A percentile compares a stretch with the other conserved stretches of the same genome.
These are phyloP conservation scores for Onychostoma macrolepis DNA, from an alignment of 2,113 vertebrate species.

Conservation along the genomic window DNA sequence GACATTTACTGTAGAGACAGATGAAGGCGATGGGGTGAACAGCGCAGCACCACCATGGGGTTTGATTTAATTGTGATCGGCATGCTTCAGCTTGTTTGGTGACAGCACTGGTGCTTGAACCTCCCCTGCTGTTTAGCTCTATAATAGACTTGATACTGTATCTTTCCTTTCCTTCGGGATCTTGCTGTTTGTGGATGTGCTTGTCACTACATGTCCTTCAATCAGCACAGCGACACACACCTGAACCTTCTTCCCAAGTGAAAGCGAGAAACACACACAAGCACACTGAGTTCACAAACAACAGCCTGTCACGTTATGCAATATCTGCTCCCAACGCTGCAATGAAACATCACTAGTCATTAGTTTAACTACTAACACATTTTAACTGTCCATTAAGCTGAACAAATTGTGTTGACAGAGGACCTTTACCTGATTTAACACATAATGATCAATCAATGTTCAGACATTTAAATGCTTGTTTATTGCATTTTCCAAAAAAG, in stretches of 20 bases:
- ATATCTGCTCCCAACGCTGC: neutral
- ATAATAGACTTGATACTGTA: constrained; percentile 58
- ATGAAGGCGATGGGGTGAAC: neutral
- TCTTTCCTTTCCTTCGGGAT: constrained; percentile 62
- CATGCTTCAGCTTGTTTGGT: constrained; percentile 58
- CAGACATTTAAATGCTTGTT: neutral
- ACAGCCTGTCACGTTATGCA: constrained; percentile 8
- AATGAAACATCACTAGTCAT: neutral
- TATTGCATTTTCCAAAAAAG: too few species aligned
- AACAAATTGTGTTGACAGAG: neutral
- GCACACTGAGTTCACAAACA: constrained; percentile 1
- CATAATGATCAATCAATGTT: neutral
- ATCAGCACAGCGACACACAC: constrained; percentile 58
- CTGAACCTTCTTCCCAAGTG: constrained; percentile 21
- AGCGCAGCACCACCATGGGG: constrained; percentile 30
- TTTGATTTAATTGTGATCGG: constrained; percentile 65
- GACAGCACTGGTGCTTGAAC: neutral
- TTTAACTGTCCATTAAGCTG: neutral
- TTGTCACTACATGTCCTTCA: constrained; percentile 73
- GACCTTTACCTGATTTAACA: neutral
- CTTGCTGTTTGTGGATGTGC: constrained; percentile 61
- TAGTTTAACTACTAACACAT: neutral
- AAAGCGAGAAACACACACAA: constrained; percentile 10
- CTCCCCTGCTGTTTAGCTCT: constrained; percentile 4
- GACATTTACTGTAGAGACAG: neutral